Conservation (phyloP, 2,797 vertebrate genomes). For the Xiphophorus birchmanni region DNA sequence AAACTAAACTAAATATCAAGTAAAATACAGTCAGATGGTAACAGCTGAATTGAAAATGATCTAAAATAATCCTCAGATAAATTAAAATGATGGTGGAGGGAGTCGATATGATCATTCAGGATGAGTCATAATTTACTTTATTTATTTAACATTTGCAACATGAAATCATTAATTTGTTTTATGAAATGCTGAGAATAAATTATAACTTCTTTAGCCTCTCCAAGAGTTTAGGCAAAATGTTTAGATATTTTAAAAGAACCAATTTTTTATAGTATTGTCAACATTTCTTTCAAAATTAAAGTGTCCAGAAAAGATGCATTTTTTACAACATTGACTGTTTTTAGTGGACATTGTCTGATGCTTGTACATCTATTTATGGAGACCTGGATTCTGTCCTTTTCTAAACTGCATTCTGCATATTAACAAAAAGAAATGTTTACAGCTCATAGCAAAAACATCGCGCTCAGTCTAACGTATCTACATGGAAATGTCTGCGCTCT, state of each 20-base stretch:
- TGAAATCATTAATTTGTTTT: background rate
- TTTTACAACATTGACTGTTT: background rate
- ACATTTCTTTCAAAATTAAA: background rate
- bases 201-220: background rate
- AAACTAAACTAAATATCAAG: no score
- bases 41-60: background rate
- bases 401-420: background rate
- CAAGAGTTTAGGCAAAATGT: background rate
- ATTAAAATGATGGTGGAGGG: background rate
- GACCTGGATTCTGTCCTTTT: background rate
- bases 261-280: background rate
- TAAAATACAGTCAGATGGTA: no score
- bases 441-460: background rate
- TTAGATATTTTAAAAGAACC: background rate
- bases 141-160: background rate
- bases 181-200: background rate
- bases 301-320: background rate
- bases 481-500: background rate
- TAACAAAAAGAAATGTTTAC: constrained; percentile 1
- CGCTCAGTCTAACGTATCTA: background rate
- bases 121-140: background rate
- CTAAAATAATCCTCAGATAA: background rate
- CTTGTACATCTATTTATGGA: background rate
- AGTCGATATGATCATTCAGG: background rate
- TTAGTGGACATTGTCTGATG: background rate